These are phyloP conservation scores for Eriosoma lanigerum DNA, from an alignment of 1,140 invertebrate genomes.

Conservation along the genomic window DNA sequence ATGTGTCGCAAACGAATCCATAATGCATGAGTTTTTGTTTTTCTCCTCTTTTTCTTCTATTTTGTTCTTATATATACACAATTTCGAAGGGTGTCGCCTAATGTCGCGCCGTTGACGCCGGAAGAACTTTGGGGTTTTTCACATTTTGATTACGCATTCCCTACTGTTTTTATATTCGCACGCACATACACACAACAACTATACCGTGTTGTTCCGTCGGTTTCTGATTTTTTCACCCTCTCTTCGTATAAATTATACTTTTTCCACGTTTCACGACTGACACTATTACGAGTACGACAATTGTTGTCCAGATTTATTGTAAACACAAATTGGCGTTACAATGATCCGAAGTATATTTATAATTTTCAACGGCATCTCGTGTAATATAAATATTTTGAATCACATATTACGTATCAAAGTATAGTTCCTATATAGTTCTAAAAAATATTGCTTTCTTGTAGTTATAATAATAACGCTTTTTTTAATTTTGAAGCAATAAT, in stretches of 20 bases:
- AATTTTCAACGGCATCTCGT: too few relatives aligned
- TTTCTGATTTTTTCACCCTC: slow-evolving; percentile 7
- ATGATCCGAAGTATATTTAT: too few relatives aligned
- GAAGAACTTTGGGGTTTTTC: slow-evolving; percentile 50
- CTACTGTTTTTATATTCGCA: slow-evolving; percentile 7
- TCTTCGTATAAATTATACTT: neutral
- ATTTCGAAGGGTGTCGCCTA: slow-evolving; percentile 34
- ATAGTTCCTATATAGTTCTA: too few relatives aligned
- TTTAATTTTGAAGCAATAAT: too few relatives aligned
- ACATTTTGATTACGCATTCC: slow-evolving; percentile 47
- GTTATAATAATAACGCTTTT: too few relatives aligned
- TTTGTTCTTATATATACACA: neutral
- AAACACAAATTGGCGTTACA: too few relatives aligned
- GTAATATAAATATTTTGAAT: too few relatives aligned
- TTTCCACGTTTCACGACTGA: neutral
- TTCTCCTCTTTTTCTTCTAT: neutral
- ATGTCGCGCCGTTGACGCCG: slow-evolving; percentile 42
- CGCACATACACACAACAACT: neutral
- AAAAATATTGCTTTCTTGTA: too few relatives aligned
- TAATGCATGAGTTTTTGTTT: slow-evolving; percentile 44
- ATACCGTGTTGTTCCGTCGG: neutral
- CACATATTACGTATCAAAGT: too few relatives aligned
- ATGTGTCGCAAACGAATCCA: slow-evolving; percentile 47
- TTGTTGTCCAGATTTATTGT: too few relatives aligned
- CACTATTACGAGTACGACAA: too few relatives aligned